phyloP scores from a whole-genome alignment of 1,140 invertebrate species.

The Tigriopus japonicus region DNA sequence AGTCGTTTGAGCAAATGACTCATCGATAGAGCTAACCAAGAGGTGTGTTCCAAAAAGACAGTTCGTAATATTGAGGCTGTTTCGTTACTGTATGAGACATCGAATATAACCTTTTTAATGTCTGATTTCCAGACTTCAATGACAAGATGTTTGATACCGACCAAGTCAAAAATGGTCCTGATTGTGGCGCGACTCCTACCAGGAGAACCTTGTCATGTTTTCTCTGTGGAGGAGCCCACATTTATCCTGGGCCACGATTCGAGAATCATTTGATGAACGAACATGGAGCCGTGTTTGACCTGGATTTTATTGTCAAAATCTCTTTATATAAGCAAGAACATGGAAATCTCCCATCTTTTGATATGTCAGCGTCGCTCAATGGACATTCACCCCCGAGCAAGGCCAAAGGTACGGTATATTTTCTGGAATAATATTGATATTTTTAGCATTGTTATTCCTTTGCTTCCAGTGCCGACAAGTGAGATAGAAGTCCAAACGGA shows the following conservation, averaged over 20 bases:
- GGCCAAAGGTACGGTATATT: background rate
- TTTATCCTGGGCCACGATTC: slow-evolving; percentile 12
- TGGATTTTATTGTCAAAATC: slow-evolving; percentile 5
- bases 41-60: background rate
- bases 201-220: slow-evolving; percentile 2
- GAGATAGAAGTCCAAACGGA: too few species aligned
- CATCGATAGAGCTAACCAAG: too few species aligned
- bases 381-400: background rate
- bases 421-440: background rate
- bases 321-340: slow-evolving; percentile 4
- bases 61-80: background rate
- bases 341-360: background rate
- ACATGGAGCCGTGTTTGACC: slow-evolving; percentile 8
- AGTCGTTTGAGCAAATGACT: too few species aligned
- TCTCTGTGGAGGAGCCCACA: slow-evolving; percentile 9
- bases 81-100: background rate
- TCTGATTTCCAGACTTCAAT: background rate
- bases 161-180: background rate
- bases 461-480: too few species aligned
- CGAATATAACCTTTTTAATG: background rate
- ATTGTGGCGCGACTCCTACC: background rate
- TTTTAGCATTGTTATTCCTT: background rate
- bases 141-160: too few species aligned
- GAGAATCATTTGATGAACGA: slow-evolving; percentile 9
- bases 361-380: background rate